Evolutionary conservation across 1,140 invertebrate genomes (phyloP).

Genomic region (Zophobas morio): DNA sequence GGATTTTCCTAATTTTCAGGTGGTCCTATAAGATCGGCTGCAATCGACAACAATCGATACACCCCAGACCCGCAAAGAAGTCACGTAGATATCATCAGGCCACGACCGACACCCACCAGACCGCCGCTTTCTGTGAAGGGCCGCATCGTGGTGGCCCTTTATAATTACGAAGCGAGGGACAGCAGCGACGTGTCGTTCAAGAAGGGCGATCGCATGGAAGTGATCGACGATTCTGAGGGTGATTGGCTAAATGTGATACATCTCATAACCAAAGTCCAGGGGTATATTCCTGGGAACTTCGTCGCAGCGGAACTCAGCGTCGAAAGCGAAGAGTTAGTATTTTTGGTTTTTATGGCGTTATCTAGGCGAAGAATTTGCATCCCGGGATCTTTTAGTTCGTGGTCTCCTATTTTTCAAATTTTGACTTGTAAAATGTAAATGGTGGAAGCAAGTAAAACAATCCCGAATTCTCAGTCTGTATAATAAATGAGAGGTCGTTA

Average conservation of each 20-base stretch:
- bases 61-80: slow-evolving; percentile 85
- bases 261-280: slow-evolving; percentile 85
- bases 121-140: slow-evolving; percentile 58
- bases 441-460: too few species aligned
- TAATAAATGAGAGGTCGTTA: too few species aligned
- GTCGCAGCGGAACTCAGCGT: slow-evolving; percentile 93
- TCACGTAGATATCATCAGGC: slow-evolving; percentile 64
- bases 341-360: neutral
- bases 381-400: neutral
- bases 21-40: slow-evolving; percentile 9
- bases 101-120: slow-evolving; percentile 56
- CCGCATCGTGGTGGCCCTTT: slow-evolving; percentile 90
- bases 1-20: slow-evolving; percentile 23
- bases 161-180: slow-evolving; percentile 91
- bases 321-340: slow-evolving; percentile 95
- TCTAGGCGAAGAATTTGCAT: neutral
- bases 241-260: slow-evolving; percentile 97
- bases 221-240: slow-evolving; percentile 89
- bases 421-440: too few species aligned
- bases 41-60: slow-evolving; percentile 69
- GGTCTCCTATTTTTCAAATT: too few species aligned
- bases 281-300: slow-evolving; percentile 94
- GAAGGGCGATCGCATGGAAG: slow-evolving; percentile 92
- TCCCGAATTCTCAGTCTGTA: too few species aligned
- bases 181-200: slow-evolving; percentile 92